Evolutionary conservation across 2,888 invertebrate genomes (phyloP).

Genomic region (Mesoligia furuncula): DNA sequence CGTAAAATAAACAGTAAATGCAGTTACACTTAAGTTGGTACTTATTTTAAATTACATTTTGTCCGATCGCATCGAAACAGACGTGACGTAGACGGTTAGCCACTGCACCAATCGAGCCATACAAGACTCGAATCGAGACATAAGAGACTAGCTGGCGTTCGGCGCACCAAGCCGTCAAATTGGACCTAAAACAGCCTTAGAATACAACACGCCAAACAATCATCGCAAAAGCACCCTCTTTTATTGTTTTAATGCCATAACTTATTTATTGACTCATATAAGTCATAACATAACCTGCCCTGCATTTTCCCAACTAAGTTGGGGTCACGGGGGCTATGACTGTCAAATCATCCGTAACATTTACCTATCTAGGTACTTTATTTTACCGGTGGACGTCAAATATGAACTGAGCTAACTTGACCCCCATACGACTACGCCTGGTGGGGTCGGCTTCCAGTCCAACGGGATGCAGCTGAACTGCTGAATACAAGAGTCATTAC

Average conservation of each 20-base stretch:
- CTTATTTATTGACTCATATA: neutral
- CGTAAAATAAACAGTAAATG: neutral
- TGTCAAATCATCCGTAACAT: neutral
- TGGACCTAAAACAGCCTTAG: neutral
- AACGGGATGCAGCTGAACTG: too few relatives aligned
- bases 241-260: neutral
- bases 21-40: neutral
- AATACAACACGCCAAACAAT: neutral
- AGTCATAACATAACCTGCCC: neutral
- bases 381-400: neutral
- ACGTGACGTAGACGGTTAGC: neutral
- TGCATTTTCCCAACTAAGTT: neutral
- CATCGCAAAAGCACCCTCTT: neutral
- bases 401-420: neutral
- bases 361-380: neutral
- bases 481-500: too few relatives aligned
- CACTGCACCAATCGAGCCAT: neutral
- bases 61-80: neutral
- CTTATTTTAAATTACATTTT: neutral
- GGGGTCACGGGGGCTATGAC: neutral
- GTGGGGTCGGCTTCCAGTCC: too few relatives aligned
- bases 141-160: neutral
- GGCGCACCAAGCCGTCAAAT: too few relatives aligned
- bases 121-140: neutral
- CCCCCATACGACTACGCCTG: neutral